Percentiles rank a stretch among this genome's conserved stretches.
phyloP scores from a whole-genome alignment of 1,140 invertebrate genomes.

The Ceratitis capitata region DNA sequence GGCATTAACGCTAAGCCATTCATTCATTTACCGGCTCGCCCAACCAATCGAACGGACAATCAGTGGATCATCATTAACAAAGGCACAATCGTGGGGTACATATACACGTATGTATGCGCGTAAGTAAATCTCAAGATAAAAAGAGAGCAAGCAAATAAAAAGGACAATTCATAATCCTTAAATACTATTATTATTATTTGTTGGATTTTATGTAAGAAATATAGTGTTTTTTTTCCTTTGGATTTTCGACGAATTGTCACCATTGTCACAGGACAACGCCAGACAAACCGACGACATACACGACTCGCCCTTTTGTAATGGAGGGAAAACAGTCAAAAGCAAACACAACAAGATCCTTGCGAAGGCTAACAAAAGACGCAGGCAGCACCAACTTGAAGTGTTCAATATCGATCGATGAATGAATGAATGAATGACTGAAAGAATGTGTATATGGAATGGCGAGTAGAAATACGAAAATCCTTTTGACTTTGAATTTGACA shows the following conservation, averaged over 20 bases:
- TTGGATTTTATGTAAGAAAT: slow-evolving; percentile 15
- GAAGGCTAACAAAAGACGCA: neutral
- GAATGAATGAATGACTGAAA: slow-evolving; percentile 4
- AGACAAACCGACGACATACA: slow-evolving; percentile 38
- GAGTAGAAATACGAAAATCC: neutral
- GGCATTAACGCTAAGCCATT: neutral
- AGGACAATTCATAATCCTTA: slow-evolving; percentile 42
- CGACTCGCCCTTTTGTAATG: slow-evolving; percentile 6
- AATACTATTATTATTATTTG: slow-evolving; percentile 22
- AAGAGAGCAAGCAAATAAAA: slow-evolving; percentile 7
- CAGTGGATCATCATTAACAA: slow-evolving; percentile 4
- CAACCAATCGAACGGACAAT: neutral
- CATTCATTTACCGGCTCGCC: neutral
- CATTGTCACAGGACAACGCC: neutral
- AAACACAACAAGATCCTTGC: neutral
- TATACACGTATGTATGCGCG: too few relatives aligned
- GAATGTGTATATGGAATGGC: too few relatives aligned
- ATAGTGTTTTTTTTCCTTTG: too few relatives aligned
- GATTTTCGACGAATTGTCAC: slow-evolving; percentile 4
- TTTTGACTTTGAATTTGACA: neutral
- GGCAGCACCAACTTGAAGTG: neutral
- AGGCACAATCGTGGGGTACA: too few relatives aligned
- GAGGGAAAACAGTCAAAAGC: neutral
- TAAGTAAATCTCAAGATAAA: neutral
- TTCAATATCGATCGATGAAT: slow-evolving; percentile 13